Conservation (phyloP, 1,140 invertebrate genomes). For the Monochamus saltuarius region DNA sequence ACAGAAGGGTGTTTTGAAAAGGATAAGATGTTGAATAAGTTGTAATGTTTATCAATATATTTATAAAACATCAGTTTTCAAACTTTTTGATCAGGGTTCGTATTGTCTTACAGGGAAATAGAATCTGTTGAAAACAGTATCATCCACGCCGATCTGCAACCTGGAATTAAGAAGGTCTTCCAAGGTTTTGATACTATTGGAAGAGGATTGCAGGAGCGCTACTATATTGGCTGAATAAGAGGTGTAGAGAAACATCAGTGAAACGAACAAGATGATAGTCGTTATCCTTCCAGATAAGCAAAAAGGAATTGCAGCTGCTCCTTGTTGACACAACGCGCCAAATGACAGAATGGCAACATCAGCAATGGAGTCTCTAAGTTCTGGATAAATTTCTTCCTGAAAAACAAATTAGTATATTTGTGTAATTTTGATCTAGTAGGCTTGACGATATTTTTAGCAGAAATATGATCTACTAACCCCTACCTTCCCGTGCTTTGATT, state of each 20-base stretch:
- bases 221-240: constrained; percentile 69
- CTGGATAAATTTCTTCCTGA: not conserved
- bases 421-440: not conserved
- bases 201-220: constrained; percentile 64
- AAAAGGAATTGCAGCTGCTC: constrained; percentile 48
- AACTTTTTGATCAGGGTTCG: no score
- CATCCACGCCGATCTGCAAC: constrained; percentile 62
- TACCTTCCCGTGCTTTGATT: constrained; percentile 7
- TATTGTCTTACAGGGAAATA: constrained; percentile 60
- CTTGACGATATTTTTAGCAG: not conserved
- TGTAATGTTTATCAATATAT: no score
- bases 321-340: constrained; percentile 65
- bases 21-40: no score
- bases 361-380: constrained; percentile 24
- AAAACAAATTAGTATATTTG: not conserved
- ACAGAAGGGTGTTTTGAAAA: no score
- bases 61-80: no score
- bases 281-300: constrained; percentile 53
- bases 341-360: constrained; percentile 52
- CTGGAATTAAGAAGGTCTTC: constrained; percentile 62
- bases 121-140: constrained; percentile 64
- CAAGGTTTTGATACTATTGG: constrained; percentile 59
- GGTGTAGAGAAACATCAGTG: constrained; percentile 57
- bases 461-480: not conserved
- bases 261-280: constrained; percentile 55